Conservation (phyloP, 53 echinoderm and acorn worm genomes). For the Holothuria scabra region DNA sequence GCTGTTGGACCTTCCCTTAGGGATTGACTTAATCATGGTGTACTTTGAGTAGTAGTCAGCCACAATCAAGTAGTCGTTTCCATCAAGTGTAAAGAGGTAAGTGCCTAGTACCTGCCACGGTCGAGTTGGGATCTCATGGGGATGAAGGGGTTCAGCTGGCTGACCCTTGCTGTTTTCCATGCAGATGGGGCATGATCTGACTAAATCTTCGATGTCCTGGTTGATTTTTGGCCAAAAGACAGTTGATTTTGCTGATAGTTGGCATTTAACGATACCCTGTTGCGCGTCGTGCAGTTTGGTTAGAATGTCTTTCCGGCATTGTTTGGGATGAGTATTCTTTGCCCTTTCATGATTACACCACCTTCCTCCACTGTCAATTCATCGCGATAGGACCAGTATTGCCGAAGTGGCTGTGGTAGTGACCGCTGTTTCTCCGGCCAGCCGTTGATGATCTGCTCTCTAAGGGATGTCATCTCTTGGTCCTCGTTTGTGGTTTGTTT, state of each 20-base stretch:
- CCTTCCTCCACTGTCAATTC: neutral
- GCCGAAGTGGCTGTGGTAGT: neutral
- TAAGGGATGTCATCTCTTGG: neutral
- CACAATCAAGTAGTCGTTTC: constrained; percentile 41
- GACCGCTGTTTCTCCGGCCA: constrained; percentile 44
- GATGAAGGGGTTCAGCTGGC: constrained; percentile 55
- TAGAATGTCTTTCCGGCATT: constrained; percentile 7
- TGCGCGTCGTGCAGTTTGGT: constrained; percentile 51
- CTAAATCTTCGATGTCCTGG: constrained; percentile 46
- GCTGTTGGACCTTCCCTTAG: too few species aligned
- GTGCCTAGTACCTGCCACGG: constrained; percentile 53
- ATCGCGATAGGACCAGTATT: neutral
- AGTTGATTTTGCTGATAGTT: constrained; percentile 44
- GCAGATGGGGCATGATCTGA: constrained; percentile 42
- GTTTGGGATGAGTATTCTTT: constrained; percentile 5
- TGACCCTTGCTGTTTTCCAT: constrained; percentile 52
- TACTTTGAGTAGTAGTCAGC: constrained; percentile 58
- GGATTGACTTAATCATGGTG: constrained; percentile 31
- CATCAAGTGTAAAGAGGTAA: constrained; percentile 50
- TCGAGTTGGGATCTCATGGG: too few species aligned
- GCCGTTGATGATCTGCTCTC: neutral
- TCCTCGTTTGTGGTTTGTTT: constrained; percentile 46
- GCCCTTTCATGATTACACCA: neutral
- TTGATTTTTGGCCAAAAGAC: constrained; percentile 62
- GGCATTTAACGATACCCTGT: constrained; percentile 57